These are phyloP conservation scores for Pontoporia blainvillei DNA, from an alignment of 2,113 vertebrate genomes.

Conservation along the genomic window DNA sequence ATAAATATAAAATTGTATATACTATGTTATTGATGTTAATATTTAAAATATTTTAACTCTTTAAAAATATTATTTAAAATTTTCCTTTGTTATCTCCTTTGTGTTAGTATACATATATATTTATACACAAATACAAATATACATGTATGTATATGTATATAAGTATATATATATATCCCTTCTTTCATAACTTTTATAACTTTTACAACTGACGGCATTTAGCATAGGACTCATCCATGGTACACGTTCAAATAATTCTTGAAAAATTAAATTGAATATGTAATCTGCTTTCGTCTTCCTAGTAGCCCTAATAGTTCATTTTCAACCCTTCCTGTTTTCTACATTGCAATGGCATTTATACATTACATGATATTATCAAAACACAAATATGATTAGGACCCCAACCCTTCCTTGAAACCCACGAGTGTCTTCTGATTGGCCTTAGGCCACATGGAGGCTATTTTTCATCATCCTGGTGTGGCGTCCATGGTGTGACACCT, in stretches of 20 bases:
- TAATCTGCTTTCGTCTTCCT: background rate
- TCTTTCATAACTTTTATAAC: background rate
- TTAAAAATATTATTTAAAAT: background rate
- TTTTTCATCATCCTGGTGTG: background rate
- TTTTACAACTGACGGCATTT: background rate
- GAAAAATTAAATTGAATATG: background rate
- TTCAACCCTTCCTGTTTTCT: background rate
- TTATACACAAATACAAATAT: background rate
- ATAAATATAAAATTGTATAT: background rate
- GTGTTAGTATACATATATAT: background rate
- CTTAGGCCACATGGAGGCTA: background rate
- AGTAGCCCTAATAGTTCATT: background rate
- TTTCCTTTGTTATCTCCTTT: background rate
- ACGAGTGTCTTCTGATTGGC: background rate
- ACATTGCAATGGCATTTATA: background rate
- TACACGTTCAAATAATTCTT: background rate
- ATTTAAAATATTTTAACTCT: background rate
- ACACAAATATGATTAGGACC: background rate
- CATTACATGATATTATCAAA: background rate
- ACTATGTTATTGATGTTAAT: background rate
- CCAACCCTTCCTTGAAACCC: background rate
- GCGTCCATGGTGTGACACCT: background rate
- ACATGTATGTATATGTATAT: background rate
- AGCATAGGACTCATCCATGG: background rate
- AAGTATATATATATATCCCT: background rate